These are phyloP conservation scores for Aplysina aerophoba DNA, from an alignment of 37 sponge, comb jelly and placozoan genomes.

Conservation along the genomic window DNA sequence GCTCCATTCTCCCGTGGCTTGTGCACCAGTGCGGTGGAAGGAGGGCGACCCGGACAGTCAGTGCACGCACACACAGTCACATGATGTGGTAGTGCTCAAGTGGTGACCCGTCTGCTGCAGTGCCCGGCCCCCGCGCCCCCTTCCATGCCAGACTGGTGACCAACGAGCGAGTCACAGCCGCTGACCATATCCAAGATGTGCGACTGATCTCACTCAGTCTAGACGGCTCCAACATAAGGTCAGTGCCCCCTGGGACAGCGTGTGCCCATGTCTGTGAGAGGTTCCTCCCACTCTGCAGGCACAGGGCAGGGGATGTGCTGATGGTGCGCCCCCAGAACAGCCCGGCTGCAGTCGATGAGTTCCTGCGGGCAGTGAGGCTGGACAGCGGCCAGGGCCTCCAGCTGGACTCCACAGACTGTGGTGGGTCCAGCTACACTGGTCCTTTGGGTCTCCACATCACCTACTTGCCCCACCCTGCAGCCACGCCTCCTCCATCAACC, in stretches of 20 bases:
- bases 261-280: neutral
- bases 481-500: constrained; percentile 36
- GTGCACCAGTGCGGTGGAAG: too few relatives aligned
- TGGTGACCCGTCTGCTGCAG: neutral
- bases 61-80: too few relatives aligned
- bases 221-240: constrained; percentile 61
- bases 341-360: constrained; percentile 60
- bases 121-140: constrained; percentile 38
- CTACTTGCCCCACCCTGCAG: neutral
- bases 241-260: neutral
- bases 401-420: constrained; percentile 51
- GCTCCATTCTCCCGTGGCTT: too few relatives aligned
- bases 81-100: too few relatives aligned
- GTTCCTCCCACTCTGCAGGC: constrained; percentile 32
- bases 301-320: constrained; percentile 87
- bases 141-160: constrained; percentile 64
- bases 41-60: too few relatives aligned
- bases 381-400: constrained; percentile 42
- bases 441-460: neutral
- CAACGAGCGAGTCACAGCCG: constrained; percentile 81
- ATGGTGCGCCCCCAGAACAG: constrained; percentile 90
- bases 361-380: constrained; percentile 55
- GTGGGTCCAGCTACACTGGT: neutral
- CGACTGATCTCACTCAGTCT: constrained; percentile 86
- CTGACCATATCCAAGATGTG: constrained; percentile 95